Conservation (phyloP, 2,888 invertebrate genomes). For the Drosophila macrospina region DNA sequence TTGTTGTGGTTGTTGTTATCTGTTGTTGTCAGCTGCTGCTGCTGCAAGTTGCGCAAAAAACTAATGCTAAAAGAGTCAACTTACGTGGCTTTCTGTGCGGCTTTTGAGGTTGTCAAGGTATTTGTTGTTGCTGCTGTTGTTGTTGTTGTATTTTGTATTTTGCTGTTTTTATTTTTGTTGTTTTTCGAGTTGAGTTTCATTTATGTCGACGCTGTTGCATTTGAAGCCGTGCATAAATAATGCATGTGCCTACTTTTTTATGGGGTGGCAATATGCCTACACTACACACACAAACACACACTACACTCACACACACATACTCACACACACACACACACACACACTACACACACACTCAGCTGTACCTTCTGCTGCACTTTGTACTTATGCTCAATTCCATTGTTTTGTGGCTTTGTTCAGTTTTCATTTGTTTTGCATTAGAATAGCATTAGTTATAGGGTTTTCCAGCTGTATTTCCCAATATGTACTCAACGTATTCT, state of each 20-base stretch:
- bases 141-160: constrained; percentile 25
- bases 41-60: constrained; percentile 69
- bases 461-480: constrained; percentile 34
- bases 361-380: constrained; percentile 40
- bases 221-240: constrained; percentile 75
- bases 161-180: constrained; percentile 21
- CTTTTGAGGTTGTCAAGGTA: constrained; percentile 77
- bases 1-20: constrained; percentile 29
- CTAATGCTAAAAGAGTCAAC: constrained; percentile 63
- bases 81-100: constrained; percentile 75
- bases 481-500: constrained; percentile 4
- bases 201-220: constrained; percentile 66
- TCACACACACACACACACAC: constrained; percentile 18
- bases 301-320: not conserved
- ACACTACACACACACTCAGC: constrained; percentile 1
- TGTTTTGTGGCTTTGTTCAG: constrained; percentile 36
- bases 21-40: constrained; percentile 22
- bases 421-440: constrained; percentile 33
- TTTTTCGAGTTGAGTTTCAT: constrained; percentile 52
- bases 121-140: constrained; percentile 23
- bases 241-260: constrained; percentile 67
- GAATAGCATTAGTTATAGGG: constrained; percentile 27
- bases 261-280: constrained; percentile 22
- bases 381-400: constrained; percentile 39
- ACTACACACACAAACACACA: constrained; percentile 29